Evolutionary conservation across 2,888 invertebrate species (phyloP), one percentile per base, ranked within the genome.

Genomic region (Rhyacophila evoluta): DNA sequence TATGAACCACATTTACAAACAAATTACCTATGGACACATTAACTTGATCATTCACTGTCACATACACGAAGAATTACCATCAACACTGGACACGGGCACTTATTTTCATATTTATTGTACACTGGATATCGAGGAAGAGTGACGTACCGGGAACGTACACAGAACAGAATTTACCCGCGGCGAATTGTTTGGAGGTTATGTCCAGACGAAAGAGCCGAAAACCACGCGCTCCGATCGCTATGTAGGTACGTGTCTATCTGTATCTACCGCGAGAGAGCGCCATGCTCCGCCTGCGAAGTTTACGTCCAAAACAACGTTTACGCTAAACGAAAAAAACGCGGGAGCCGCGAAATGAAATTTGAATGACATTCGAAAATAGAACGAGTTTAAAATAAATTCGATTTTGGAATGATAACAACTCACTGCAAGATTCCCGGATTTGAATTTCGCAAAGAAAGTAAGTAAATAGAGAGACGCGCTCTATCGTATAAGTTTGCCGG

Each of bases 181-280:
- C 55, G 55, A 55, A 55, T 19, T 25, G 10, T 55, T 55, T 55
- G 55, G 55, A 55, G 55, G 55, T 55, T 55, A 55, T 55, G 55
- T 55, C 55, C 55, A 55, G 55, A 55, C 55, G 55, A 55, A 55
- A 55, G 55, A 55, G 55, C 55, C 55, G 55, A 55, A 55, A 39
- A 55, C 15, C 55, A 55, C 55, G 55, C 55, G 55, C 55, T 55
- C 55, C 55, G 55, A 6, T 19, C 55, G 25, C 55, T 55, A 19
- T 19, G 55, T 55, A 55, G 55, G 55, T 55, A 55, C 55, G 55
- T 55, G 19, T 55, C 55, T 55, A 55, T 55, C 55, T 55, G 55
- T 55, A 55, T 55, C 15, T 55, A 55, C 55, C 12, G 55, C 12
- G 55, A 55, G 55, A 55, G 55, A 55, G 55, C 55, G 55, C 55